Evolutionary conservation across 2,797 vertebrate genomes (phyloP), one percentile per base, ranked within the genome.

Genomic region (Florisuga fusca): DNA sequence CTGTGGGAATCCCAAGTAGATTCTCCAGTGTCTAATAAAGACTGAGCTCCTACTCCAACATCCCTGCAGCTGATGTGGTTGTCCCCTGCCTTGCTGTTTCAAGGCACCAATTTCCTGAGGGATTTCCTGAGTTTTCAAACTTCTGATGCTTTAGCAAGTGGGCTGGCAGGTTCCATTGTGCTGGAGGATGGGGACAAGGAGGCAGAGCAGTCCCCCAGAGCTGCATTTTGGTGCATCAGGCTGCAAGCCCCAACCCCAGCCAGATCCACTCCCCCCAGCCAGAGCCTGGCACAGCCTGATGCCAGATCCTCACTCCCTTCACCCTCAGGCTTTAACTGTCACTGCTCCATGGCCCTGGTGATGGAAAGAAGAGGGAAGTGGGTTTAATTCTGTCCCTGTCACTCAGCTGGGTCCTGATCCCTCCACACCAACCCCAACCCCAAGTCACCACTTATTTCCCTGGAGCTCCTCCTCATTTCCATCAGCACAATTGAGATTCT

Each of bases 161-260:
- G n/a, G 22, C 38, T 1, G 1, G 27, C 7, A 34, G 50, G 3
- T 78, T 18, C 2, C 9, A 4, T 12, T 0, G 0, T 20, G 67
- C 61, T 10, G 48, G 43, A 51, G 48, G 59, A 55, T 16, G 27
- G 31, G 77, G 36, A 31, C 27, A 26, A 9, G 54, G 55, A 3
- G 2, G 59, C 48, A 22, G 75, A 12, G 53, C 26, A 15, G 38
- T 1, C 63, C 29, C 3, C 2, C 6, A 6, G 29, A 29, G 15
- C 33, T 11, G 33, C 1, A 0, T 5, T 26, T 69, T 46, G 46
- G 85, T 64, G 76, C 83, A 54, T 48, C 63, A 46, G 2, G 54
- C 85, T n/a, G 69, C 88, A 84, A 85, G 61, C 55, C 6, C 1
- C 22, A 73, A 54, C 41, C 51, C 57, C 75, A 31, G 87, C 68